phyloP scores from a whole-genome alignment of 2,797 vertebrate genomes.

The Amphiprion clarkii region DNA sequence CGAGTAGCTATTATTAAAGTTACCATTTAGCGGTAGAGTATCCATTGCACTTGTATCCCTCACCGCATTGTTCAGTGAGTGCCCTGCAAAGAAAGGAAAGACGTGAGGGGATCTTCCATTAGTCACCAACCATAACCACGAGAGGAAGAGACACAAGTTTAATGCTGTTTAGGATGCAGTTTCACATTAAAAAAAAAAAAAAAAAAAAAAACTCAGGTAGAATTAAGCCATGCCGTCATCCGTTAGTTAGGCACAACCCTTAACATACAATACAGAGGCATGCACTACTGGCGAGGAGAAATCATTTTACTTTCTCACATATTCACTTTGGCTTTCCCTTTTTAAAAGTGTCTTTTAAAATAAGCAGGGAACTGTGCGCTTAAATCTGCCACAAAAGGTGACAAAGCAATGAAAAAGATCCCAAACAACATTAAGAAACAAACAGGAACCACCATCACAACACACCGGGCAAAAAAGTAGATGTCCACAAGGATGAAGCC shows the following conservation, averaged over 20 bases:
- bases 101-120: constrained; percentile 69
- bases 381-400: constrained; percentile 83
- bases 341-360: constrained; percentile 35
- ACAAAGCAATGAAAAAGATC: constrained; percentile 90
- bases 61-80: constrained; percentile 98
- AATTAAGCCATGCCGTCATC: constrained; percentile 76
- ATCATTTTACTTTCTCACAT: constrained; percentile 77
- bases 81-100: constrained; percentile 91
- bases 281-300: constrained; percentile 69
- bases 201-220: constrained; percentile 47
- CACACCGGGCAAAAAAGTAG: constrained; percentile 85
- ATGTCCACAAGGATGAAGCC: constrained; percentile 92
- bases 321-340: constrained; percentile 64
- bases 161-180: constrained; percentile 97
- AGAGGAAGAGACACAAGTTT: constrained; percentile 76
- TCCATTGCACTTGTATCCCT: constrained; percentile 99
- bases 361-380: constrained; percentile 56
- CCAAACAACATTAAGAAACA: constrained; percentile 97
- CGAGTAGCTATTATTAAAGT: constrained; percentile 99
- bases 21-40: constrained; percentile 99
- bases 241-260: constrained; percentile 77
- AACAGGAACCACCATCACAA: constrained; percentile 86
- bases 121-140: constrained; percentile 55
- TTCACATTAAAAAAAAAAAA: constrained; percentile 43
- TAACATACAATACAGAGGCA: constrained; percentile 60